Conservation (phyloP, 92 coral and sea anemone genomes). For the Epizoanthus scotinus region DNA sequence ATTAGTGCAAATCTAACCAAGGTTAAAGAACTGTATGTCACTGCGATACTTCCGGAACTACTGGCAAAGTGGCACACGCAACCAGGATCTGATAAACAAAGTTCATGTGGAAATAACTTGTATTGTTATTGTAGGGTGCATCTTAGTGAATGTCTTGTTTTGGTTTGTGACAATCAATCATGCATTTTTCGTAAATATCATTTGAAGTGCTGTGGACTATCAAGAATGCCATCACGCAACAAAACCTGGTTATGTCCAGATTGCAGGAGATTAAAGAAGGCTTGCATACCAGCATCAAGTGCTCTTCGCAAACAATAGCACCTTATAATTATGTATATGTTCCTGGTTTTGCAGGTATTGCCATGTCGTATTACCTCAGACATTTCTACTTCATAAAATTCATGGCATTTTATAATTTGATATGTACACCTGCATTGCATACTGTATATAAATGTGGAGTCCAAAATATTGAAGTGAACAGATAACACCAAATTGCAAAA, state of each 20-base stretch:
- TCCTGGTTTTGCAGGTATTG: constrained; percentile 4
- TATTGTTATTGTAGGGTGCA: constrained; percentile 53
- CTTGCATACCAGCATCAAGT: background rate
- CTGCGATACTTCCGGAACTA: constrained; percentile 64
- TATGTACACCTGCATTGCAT: background rate
- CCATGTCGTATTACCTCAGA: constrained; percentile 4
- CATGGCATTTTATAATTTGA: background rate
- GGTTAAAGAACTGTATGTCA: constrained; percentile 54
- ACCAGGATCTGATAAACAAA: constrained; percentile 29
- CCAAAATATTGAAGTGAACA: constrained; percentile 5
- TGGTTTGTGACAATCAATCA: constrained; percentile 38
- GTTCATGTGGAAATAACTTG: constrained; percentile 11
- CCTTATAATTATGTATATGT: background rate
- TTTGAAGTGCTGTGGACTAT: constrained; percentile 55
- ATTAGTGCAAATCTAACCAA: constrained; percentile 53
- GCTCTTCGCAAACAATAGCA: background rate
- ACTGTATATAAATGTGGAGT: background rate
- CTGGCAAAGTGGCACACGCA: constrained; percentile 74
- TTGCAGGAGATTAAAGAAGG: constrained; percentile 48
- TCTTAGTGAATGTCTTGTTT: constrained; percentile 41
- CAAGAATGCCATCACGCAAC: constrained; percentile 36
- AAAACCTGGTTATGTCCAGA: constrained; percentile 55
- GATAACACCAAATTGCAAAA: no score
- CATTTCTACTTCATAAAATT: background rate
- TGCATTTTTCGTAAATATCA: constrained; percentile 53